These are phyloP conservation scores for Leptarthrus brevirostris DNA, from an alignment of 2,888 invertebrate species.

Conservation along the genomic window DNA sequence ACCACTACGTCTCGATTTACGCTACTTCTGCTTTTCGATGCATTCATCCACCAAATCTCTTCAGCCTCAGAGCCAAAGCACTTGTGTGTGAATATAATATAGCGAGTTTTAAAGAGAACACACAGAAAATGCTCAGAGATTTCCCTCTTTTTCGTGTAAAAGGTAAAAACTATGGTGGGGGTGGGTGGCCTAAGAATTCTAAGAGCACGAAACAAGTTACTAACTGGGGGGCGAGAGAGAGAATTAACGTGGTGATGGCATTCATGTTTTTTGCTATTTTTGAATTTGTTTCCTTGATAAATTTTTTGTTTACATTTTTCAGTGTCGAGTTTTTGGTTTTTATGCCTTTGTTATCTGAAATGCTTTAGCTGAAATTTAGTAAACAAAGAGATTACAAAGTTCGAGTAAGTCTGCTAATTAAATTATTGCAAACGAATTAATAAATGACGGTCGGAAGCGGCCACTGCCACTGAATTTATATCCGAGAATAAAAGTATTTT, in stretches of 20 bases:
- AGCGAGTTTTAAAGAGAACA: no score
- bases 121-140: no score
- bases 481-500: neutral
- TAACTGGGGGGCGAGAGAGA: no score
- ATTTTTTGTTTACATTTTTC: neutral
- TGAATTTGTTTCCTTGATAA: neutral
- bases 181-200: no score
- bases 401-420: neutral
- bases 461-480: neutral
- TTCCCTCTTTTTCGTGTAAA: no score
- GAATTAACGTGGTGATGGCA: neutral
- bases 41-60: no score
- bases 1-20: neutral
- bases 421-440: neutral
- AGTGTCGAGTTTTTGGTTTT: neutral
- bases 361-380: neutral
- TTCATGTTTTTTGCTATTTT: slow-evolving; percentile 2
- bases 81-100: no score
- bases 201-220: no score
- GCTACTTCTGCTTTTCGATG: no score
- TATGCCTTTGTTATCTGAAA: neutral
- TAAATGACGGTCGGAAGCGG: neutral
- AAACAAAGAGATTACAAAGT: neutral
- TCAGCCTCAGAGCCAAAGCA: no score
- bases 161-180: no score